These are phyloP conservation scores for Helicoverpa armigera DNA, from an alignment of 1,140 invertebrate genomes.

Conservation along the genomic window DNA sequence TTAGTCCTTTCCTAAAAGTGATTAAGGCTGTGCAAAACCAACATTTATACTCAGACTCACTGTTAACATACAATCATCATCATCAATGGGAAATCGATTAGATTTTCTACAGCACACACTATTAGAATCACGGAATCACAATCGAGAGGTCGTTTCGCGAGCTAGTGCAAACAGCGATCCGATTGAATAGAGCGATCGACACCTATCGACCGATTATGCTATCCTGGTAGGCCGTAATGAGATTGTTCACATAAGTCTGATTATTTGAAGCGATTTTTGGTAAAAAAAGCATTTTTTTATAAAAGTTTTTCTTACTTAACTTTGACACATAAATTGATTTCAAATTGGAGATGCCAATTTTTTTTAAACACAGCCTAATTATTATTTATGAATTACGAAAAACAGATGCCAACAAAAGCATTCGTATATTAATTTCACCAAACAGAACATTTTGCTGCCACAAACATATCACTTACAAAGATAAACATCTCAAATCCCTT, in stretches of 20 bases:
- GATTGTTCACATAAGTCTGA: slow-evolving; percentile 11
- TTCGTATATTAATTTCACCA: background rate
- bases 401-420: too few species aligned
- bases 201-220: background rate
- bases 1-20: too few species aligned
- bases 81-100: background rate
- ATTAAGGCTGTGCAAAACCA: too few species aligned
- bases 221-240: slow-evolving; percentile 12
- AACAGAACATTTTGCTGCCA: background rate
- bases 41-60: too few species aligned
- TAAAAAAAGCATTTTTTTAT: background rate
- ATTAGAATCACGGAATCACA: background rate
- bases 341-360: too few species aligned
- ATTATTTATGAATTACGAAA: too few species aligned
- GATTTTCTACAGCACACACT: background rate
- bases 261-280: background rate
- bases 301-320: too few species aligned
- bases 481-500: background rate
- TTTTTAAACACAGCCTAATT: too few species aligned
- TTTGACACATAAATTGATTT: too few species aligned
- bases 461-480: background rate
- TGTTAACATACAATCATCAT: too few species aligned
- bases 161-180: background rate
- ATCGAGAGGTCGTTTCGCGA: slow-evolving; percentile 11
- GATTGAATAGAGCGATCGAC: background rate